Conservation (phyloP, 2,113 vertebrate species). For the Pedetes capensis region DNA sequence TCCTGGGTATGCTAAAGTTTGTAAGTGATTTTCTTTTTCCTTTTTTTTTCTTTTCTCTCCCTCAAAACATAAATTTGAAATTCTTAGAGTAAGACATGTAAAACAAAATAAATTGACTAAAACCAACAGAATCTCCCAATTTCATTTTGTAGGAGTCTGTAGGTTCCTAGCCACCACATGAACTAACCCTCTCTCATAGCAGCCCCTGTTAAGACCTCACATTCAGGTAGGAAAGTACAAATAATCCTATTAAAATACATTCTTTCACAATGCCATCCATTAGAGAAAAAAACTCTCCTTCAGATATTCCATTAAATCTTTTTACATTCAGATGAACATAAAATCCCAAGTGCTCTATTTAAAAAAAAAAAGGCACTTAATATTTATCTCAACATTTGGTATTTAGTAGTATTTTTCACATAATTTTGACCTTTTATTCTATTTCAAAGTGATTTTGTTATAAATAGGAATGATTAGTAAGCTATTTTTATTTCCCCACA, state of each 20-base stretch:
- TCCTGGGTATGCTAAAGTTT: too few relatives aligned
- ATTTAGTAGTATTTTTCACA: constrained; percentile 37
- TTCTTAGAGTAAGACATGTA: not conserved
- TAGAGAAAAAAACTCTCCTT: constrained; percentile 18
- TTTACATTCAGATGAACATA: constrained; percentile 9
- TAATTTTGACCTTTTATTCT: not conserved
- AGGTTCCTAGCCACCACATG: constrained; percentile 38
- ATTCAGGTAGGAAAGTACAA: constrained; percentile 31
- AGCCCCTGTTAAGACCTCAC: constrained; percentile 49
- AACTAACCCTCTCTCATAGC: constrained; percentile 43
- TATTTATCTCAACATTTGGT: constrained; percentile 24
- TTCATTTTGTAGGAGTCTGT: constrained; percentile 26
- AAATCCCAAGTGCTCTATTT: constrained; percentile 31
- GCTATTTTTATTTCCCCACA: constrained; percentile 32
- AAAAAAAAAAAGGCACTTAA: constrained; percentile 38
- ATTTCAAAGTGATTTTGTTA: constrained; percentile 23
- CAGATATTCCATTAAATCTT: constrained; percentile 25
- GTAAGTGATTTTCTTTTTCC: not conserved
- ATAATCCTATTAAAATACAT: not conserved
- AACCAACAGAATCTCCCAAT: not conserved
- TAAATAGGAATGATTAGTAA: constrained; percentile 5
- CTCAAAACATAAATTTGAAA: not conserved
- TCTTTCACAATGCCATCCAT: constrained; percentile 9
- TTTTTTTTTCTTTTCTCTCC: not conserved
- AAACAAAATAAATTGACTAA: not conserved